A percentile compares a stretch with the other conserved stretches of the same genome.
These are phyloP conservation scores for Hemibagrus wyckioides DNA, from an alignment of 2,113 vertebrate genomes.

Conservation along the genomic window DNA sequence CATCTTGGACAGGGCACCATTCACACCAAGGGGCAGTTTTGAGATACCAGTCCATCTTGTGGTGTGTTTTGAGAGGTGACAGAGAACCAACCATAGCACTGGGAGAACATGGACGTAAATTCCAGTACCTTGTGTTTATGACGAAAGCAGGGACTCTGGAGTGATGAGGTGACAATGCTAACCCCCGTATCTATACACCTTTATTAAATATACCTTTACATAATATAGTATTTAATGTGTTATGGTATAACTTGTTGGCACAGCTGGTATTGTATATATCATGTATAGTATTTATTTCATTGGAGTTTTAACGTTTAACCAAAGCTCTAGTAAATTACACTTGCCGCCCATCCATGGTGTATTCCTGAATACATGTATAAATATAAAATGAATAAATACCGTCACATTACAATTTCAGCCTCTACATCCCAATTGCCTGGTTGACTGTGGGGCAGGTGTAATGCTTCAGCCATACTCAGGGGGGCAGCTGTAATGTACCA, in stretches of 20 bases:
- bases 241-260: background rate
- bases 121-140: background rate
- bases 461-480: slow-evolving; percentile 14
- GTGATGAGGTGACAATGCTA: background rate
- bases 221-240: background rate
- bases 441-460: background rate
- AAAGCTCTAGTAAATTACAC: background rate
- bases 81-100: background rate
- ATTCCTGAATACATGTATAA: background rate
- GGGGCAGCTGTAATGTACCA: slow-evolving; percentile 35
- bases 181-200: background rate
- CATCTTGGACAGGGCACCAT: background rate
- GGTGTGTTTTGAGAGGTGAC: background rate
- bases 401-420: background rate
- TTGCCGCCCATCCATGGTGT: no score
- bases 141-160: background rate
- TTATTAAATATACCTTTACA: no score
- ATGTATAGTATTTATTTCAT: background rate
- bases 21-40: no score
- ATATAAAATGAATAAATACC: background rate
- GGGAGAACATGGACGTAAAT: background rate
- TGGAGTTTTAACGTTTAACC: background rate
- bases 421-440: background rate
- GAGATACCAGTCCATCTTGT: background rate
- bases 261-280: background rate